Evolutionary conservation across 2,888 invertebrate genomes (phyloP), one percentile per base, ranked within the genome.

Genomic region (Orthosia gothica): DNA sequence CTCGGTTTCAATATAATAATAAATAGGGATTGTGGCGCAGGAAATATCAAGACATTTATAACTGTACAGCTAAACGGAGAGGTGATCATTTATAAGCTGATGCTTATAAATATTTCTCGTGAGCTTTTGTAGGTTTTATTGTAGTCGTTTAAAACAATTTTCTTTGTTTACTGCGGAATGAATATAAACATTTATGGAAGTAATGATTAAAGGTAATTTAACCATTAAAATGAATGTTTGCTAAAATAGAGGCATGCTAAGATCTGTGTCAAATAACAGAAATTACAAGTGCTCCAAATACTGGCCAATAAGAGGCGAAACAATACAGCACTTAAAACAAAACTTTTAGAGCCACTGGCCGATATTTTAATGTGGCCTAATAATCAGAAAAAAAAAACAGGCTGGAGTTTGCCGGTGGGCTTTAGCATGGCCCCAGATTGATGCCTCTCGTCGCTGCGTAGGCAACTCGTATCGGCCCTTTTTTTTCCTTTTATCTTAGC

Each of bases 291-390:
- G 13, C 0, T n/a, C 1, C 0, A 49, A 15, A 40, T n/a, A n/a
- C 26, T 40, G 4, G 3, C 20, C 3, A n/a, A 32, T 26, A 32
- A 40, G 2, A 47, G 5, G 26, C 23, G n/a, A 61, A 63, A 66
- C 49, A 40, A 76, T 62, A 58, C 45, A 47, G 18, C 57, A 52
- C 54, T 81, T 57, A 72, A 32, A 55, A 74, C 40, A 74, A 90
- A 91, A 92, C 90, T 94, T 95, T 94, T 82, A 89, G 78, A 88
- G 76, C 71, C 92, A 65, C 91, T 91, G 94, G 61, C 92, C 90
- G 91, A 95, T 92, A 93, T 95, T 95, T 95, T 95, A 96, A 96
- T 95, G 95, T 95, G 93, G 94, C 92, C 94, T 96, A 96, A 96
- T 96, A 96, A 96, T 94, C 93, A 92, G 93, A 93, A 94, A 93